A percentile compares a stretch with the other conserved stretches of the same genome.
These are phyloP conservation scores for Chrysina gloriosa DNA, from an alignment of 2,888 invertebrate species.

Conservation along the genomic window DNA sequence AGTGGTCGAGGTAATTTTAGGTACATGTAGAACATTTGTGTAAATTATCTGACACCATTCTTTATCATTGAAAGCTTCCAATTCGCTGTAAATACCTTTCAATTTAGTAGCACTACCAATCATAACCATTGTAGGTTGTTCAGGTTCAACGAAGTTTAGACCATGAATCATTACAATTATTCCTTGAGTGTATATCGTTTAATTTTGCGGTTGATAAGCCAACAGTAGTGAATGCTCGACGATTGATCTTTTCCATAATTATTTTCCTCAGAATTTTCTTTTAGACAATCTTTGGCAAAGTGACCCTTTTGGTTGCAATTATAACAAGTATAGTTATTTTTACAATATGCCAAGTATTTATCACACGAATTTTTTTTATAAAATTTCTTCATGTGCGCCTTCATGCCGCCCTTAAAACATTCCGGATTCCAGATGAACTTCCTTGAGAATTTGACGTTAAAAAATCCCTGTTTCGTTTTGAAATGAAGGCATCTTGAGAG, in stretches of 20 bases:
- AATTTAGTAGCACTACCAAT: conserved; percentile 41
- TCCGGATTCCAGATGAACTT: no score
- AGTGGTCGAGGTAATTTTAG: conserved; percentile 42
- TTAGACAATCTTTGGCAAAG: conserved; percentile 7
- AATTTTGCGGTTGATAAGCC: conserved; percentile 30
- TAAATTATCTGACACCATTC: conserved; percentile 42
- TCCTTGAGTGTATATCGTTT: neutral
- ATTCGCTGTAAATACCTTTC: conserved; percentile 35
- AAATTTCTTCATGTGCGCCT: conserved; percentile 38
- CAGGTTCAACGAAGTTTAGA: neutral
- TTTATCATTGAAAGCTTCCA: conserved; percentile 39
- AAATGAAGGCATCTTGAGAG: conserved; percentile 4
- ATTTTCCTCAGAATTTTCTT: conserved; percentile 8
- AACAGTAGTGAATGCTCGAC: conserved; percentile 32
- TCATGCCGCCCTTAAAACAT: conserved; percentile 44
- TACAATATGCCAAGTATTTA: neutral
- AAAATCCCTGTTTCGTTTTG: conserved; percentile 4
- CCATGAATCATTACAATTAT: conserved; percentile 17
- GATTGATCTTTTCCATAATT: neutral
- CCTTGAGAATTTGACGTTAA: neutral
- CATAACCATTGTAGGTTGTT: conserved; percentile 17
- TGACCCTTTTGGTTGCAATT: conserved; percentile 7
- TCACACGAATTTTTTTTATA: conserved; percentile 39
- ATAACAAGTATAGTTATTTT: neutral
- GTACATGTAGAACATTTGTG: conserved; percentile 42